Percentiles rank a stretch among this genome's conserved stretches.
Evolutionary conservation across 2,888 invertebrate species (phyloP).

Genomic region (Apamea epomidion): DNA sequence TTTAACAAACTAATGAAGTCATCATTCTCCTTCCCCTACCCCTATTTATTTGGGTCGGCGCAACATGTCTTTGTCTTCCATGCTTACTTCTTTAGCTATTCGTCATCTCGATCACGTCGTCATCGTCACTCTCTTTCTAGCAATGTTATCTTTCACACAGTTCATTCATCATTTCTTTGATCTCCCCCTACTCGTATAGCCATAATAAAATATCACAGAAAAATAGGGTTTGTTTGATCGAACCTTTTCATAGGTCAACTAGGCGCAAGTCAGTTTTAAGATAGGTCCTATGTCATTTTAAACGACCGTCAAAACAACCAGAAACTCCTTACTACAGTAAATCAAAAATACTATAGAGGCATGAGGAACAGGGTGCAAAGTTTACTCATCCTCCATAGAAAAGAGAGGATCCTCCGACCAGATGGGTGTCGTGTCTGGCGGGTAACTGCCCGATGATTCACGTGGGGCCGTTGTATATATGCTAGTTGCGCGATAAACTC

Average conservation of each 20-base stretch:
- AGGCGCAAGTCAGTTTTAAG: neutral
- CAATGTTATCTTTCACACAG: neutral
- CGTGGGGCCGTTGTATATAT: no score
- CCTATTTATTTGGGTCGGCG: neutral
- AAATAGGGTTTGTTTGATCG: neutral
- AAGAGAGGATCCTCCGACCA: no score
- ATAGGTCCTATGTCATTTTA: neutral
- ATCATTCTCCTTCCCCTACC: neutral
- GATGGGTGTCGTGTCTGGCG: no score
- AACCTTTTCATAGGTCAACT: neutral
- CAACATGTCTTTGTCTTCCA: neutral
- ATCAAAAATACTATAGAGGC: neutral
- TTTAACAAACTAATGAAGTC: neutral
- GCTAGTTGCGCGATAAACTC: no score
- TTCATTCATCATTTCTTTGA: neutral
- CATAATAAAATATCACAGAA: neutral
- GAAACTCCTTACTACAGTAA: neutral
- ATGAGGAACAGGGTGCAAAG: no score
- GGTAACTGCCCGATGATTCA: no score
- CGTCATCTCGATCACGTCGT: neutral
- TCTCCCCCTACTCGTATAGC: neutral
- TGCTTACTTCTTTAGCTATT: neutral
- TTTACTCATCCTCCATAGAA: no score
- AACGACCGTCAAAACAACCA: neutral
- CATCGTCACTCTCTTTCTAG: neutral